Evolutionary conservation across 2,113 vertebrate species (phyloP).

Genomic region (Gyps fulvus): DNA sequence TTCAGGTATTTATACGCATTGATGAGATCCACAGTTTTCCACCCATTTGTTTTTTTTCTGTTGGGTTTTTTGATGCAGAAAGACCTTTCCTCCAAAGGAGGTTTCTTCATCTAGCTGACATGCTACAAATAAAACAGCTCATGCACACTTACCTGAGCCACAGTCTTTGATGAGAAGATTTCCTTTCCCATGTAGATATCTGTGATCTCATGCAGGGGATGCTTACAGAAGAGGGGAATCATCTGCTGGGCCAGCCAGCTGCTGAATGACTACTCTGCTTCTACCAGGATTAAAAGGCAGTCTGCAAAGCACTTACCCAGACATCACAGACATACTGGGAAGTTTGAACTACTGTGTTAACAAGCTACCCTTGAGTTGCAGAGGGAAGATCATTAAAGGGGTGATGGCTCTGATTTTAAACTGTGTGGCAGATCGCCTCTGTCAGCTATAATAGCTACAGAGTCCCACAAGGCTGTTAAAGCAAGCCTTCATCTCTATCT

Average conservation of each 20-base stretch:
- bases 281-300: not conserved
- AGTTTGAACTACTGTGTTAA: not conserved
- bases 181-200: not conserved
- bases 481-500: not conserved
- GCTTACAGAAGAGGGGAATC: not conserved
- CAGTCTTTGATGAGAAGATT: not conserved
- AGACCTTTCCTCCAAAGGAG: not conserved
- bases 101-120: not conserved
- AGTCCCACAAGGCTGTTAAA: not conserved
- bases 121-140: not conserved
- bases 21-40: rapidly evolving
- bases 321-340: not conserved
- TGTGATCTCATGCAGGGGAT: not conserved
- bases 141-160: not conserved
- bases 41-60: not conserved
- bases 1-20: not conserved
- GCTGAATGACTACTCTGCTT: not conserved
- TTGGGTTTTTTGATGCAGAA: not conserved
- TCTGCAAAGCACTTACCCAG: not conserved
- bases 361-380: not conserved
- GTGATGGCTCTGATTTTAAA: not conserved
- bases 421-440: not conserved
- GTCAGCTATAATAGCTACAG: not conserved
- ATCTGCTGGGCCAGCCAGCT: not conserved
- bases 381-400: not conserved